These are phyloP conservation scores for Palythoa grandiflora DNA, from an alignment of 92 coral and sea anemone species.

Conservation along the genomic window DNA sequence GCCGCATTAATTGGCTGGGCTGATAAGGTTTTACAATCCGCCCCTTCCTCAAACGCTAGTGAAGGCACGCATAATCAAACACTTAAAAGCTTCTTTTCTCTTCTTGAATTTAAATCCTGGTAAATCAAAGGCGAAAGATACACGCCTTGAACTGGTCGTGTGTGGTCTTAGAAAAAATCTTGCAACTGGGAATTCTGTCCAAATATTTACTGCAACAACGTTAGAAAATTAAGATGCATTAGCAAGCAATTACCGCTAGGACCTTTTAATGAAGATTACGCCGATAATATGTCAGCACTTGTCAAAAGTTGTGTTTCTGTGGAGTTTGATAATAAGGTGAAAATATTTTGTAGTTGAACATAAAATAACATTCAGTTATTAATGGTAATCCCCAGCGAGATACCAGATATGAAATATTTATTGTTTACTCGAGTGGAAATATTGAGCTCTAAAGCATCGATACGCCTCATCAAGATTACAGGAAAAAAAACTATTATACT, in stretches of 20 bases:
- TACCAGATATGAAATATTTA: neutral
- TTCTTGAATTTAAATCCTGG: neutral
- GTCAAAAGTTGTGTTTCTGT: slow-evolving; percentile 28
- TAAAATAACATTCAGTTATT: neutral
- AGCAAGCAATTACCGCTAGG: slow-evolving; percentile 32
- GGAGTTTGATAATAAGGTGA: neutral
- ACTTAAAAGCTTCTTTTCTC: neutral
- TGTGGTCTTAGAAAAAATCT: slow-evolving; percentile 31
- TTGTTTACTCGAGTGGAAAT: slow-evolving; percentile 21
- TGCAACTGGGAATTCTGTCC: neutral
- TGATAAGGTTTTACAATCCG: neutral
- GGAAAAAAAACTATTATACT: neutral
- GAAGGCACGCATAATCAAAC: neutral
- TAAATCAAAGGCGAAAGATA: neutral
- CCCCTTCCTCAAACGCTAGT: neutral
- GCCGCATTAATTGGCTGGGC: neutral
- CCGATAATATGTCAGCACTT: slow-evolving; percentile 37
- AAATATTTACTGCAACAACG: slow-evolving; percentile 36
- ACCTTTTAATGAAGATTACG: slow-evolving; percentile 41
- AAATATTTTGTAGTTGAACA: neutral
- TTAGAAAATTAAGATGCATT: slow-evolving; percentile 38
- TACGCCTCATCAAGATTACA: neutral
- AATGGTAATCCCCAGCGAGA: neutral
- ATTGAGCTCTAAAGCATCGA: slow-evolving; percentile 1
- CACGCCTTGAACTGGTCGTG: neutral